A percentile compares a stretch with the other conserved stretches of the same genome.
phyloP scores from a whole-genome alignment of 2,113 vertebrate species.

The Mustelus asterias region DNA sequence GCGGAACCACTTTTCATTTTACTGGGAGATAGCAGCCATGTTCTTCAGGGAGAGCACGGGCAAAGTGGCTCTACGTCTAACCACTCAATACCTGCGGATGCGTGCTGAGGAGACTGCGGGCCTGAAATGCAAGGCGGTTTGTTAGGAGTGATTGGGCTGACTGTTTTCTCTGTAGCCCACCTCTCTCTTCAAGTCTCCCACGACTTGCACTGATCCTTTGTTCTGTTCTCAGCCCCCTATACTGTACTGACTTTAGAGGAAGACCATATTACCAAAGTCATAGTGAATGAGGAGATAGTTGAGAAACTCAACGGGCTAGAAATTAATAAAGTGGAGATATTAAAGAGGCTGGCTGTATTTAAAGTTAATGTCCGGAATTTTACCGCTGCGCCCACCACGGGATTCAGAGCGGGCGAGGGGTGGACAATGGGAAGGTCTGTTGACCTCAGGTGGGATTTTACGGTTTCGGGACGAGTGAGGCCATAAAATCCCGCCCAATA shows the following conservation, averaged over 20 bases:
- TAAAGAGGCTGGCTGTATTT: background rate
- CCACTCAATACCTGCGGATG: background rate
- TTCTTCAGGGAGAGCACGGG: background rate
- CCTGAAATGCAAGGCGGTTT: background rate
- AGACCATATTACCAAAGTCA: background rate
- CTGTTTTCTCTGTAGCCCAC: background rate
- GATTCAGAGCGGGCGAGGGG: no score
- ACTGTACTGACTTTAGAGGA: background rate
- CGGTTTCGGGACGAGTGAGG: no score
- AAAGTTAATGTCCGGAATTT: no score
- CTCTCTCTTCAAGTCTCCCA: background rate
- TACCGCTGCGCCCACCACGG: no score
- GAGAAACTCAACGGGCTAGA: background rate
- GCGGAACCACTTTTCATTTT: background rate
- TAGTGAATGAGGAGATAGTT: background rate
- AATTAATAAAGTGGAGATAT: background rate
- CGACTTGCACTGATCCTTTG: background rate
- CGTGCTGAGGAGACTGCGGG: background rate
- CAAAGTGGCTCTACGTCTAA: background rate
- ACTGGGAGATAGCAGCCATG: background rate
- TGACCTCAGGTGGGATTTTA: no score
- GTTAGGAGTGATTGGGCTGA: background rate
- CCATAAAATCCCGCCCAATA: no score
- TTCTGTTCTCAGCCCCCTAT: background rate
- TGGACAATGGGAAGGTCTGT: no score